Evolutionary conservation across 2,888 invertebrate species (phyloP).

Genomic region (Synanthedon tipuliformis): DNA sequence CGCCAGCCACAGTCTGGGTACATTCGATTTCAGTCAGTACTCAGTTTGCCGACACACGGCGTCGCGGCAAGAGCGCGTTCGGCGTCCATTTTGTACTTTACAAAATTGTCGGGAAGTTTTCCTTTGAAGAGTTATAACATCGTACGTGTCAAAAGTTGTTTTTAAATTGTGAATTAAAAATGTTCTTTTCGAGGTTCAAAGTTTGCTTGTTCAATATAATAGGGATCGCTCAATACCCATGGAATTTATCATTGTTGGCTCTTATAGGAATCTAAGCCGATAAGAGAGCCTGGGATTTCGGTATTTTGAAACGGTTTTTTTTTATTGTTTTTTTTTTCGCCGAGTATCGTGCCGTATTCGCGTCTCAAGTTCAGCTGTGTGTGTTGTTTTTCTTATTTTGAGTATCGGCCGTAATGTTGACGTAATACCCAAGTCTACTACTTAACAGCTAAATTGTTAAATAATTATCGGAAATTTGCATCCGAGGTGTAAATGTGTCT

Average conservation of each 20-base stretch:
- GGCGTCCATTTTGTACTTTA: constrained; percentile 46
- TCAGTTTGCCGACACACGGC: constrained; percentile 66
- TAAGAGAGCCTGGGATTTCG: constrained; percentile 28
- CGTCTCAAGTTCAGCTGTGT: constrained; percentile 15
- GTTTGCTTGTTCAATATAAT: background rate
- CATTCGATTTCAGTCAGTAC: constrained; percentile 37
- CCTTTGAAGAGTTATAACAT: constrained; percentile 39
- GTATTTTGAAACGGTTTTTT: constrained; percentile 38
- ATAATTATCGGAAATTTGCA: constrained; percentile 44
- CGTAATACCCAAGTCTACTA: constrained; percentile 19
- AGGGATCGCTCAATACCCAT: background rate
- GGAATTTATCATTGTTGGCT: background rate
- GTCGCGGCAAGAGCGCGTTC: constrained; percentile 47
- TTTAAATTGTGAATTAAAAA: constrained; percentile 25
- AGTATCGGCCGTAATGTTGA: constrained; percentile 17
- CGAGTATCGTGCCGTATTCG: constrained; percentile 17
- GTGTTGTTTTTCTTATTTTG: constrained; percentile 29
- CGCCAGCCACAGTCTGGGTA: constrained; percentile 11
- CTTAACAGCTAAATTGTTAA: constrained; percentile 43
- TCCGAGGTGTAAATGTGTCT: constrained; percentile 13
- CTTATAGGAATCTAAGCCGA: constrained; percentile 2
- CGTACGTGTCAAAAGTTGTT: constrained; percentile 46
- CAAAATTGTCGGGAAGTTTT: constrained; percentile 41
- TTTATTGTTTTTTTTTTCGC: constrained; percentile 5
- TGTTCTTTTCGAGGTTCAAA: constrained; percentile 24